Evolutionary conservation across 2,888 invertebrate species (phyloP), one percentile per base, ranked within the genome.

Genomic region (Oeneis ivallda): DNA sequence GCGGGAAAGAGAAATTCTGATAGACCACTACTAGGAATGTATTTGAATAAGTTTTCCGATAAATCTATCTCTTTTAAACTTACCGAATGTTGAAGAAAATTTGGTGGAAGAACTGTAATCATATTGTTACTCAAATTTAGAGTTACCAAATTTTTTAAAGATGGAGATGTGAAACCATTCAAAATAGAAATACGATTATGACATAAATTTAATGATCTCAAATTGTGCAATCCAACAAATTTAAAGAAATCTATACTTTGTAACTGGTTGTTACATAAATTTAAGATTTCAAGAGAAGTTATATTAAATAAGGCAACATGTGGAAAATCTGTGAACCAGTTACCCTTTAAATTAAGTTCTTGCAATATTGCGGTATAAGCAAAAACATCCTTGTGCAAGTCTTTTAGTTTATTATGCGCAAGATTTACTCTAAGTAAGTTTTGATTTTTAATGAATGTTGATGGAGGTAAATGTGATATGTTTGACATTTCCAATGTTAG

Each of bases 81-180:
- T 67, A 93, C 90, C 9, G 96, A 95, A 79, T 95, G 94, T 72
- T 95, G 94, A 72, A 97, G 94, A 85, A 97, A 96, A 83, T 97
- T 96, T 26, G 95, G 94, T 39, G 96, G 96, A 70, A 97, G 89
- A 66, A 95, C 94, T 39, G 95, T 93, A 71, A 97, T 82, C 73
- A 94, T 92, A 81, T 97, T 97, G 64, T 94, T 94, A 75, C 95
- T 96, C 64, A 97, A 92, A 83, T 97, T 96, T 66, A 96, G 94
- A 10, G 93, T 94, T 41, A 95, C 88, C 54, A 97, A 84, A 74
- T 95, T 95, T 32, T 95, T 95, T 60, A 97, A 89, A 73, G 95
- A 95, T 0, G 95, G 94, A 0, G 95, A 94, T 72, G 95, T 95
- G 78, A 97, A 96, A 13, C 96, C 96, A 32, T 94, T 94, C 65